Conservation (phyloP, 1,140 invertebrate genomes). For the Papilio glaucus region DNA sequence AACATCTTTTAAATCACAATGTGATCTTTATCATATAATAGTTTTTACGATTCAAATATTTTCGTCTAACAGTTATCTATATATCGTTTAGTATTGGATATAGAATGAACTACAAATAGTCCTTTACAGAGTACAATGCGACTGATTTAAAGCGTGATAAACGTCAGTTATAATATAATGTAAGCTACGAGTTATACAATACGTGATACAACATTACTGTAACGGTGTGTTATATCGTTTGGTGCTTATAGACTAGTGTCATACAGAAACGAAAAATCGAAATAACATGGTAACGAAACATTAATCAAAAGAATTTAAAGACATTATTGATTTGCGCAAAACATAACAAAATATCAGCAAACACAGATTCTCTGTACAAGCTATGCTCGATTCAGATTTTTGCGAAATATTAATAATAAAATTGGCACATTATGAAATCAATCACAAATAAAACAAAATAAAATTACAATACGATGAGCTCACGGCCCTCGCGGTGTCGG, state of each 20-base stretch:
- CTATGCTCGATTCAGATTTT: conserved; percentile 74
- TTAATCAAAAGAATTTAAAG: conserved; percentile 63
- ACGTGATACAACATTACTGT: conserved; percentile 40
- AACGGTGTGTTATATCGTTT: conserved; percentile 64
- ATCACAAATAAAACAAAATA: conserved; percentile 79
- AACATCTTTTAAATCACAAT: conserved; percentile 80
- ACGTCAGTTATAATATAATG: not conserved
- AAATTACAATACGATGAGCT: conserved; percentile 65
- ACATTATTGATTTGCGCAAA: conserved; percentile 56
- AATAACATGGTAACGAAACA: conserved; percentile 76
- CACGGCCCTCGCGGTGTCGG: conserved; percentile 63
- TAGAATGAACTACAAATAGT: conserved; percentile 39
- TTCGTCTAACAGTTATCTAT: conserved; percentile 43
- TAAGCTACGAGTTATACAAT: conserved; percentile 34
- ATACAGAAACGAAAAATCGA: conserved; percentile 67
- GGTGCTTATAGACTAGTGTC: conserved; percentile 78
- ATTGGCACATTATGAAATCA: conserved; percentile 81
- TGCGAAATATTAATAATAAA: conserved; percentile 75
- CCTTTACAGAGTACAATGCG: conserved; percentile 3
- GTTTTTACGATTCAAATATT: conserved; percentile 59
- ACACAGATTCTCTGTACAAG: conserved; percentile 63
- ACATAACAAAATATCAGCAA: conserved; percentile 52
- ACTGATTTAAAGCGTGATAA: conserved; percentile 5
- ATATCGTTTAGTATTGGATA: conserved; percentile 39
- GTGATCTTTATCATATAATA: conserved; percentile 71